Evolutionary conservation across 2,888 invertebrate genomes (phyloP), one percentile per base, ranked within the genome.

Genomic region (Dasysyrphus albostriatus): DNA sequence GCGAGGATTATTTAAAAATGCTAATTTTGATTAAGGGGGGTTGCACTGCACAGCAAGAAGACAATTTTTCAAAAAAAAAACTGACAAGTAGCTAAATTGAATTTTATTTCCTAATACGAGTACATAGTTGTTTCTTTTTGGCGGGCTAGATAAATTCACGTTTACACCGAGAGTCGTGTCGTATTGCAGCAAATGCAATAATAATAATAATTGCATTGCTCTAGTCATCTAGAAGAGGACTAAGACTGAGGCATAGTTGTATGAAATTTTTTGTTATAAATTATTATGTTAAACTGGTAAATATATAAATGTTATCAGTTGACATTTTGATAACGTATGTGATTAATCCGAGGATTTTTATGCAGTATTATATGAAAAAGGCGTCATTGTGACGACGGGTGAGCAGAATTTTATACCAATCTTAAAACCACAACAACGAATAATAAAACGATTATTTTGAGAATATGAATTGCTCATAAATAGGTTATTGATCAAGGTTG

Each of bases 1-100:
- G 39, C 54, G 54, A 37, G 59, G 37, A 59, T 72, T 37, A 59
- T 72, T 37, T 70, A 44, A 58, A 84, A 49, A 67, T 54, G 24
- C 75, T 76, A 72, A 84, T 81, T 84, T 72, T 76, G 65, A 81
- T 67, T 76, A 54, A 72, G 47, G 72, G 75, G 76, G 84, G 24
- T 3, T 2, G 24, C 24, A 24, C 16, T 19, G 16, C 58, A 42
- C 59, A 44, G 16, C 56, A 37, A 63, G 29, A 37, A 37, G 19
- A 47, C 32, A 54, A 54, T 42, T 51, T 51, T 39, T 29, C n/a
- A 24, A 24, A 24, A 24, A 24, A 34, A 19, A 73, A 39, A 56
- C 59, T 19, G 39, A 39, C 73, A 29, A 42, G 29, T 34, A 67
- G 49, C 51, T 59, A 58, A 73, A 83, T 83, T 83, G 63, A 70